phyloP scores from a whole-genome alignment of 1,140 invertebrate genomes.

The Drosophila gunungcola region DNA sequence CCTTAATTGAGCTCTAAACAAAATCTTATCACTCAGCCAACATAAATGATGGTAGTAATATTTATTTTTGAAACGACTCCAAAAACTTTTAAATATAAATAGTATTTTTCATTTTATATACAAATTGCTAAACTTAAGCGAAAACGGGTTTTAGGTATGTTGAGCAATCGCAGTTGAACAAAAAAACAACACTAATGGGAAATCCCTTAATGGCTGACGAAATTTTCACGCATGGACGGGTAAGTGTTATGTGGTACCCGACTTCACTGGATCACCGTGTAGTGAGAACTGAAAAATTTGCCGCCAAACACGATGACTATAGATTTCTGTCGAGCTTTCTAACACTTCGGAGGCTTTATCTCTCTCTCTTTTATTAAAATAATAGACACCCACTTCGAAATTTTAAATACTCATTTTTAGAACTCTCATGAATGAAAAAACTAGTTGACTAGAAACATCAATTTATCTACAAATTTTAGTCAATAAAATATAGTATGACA shows the following conservation, averaged over 20 bases:
- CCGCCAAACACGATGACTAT: neutral
- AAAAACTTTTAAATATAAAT: no score
- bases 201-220: neutral
- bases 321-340: conserved; percentile 5
- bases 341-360: neutral
- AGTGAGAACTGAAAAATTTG: conserved; percentile 16
- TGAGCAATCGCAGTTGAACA: neutral
- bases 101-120: no score
- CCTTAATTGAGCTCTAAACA: neutral
- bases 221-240: neutral
- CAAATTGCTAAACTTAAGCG: no score
- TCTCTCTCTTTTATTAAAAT: neutral
- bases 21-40: neutral
- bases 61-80: no score
- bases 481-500: neutral
- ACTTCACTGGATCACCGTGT: neutral
- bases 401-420: no score
- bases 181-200: no score
- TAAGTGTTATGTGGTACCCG: neutral
- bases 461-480: neutral
- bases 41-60: neutral
- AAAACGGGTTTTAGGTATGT: neutral
- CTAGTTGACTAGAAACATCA: neutral
- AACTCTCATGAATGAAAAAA: no score
- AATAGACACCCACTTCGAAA: no score